Evolutionary conservation across 1,140 invertebrate genomes (phyloP), one percentile per base, ranked within the genome.

Genomic region (Bombus balteatus): DNA sequence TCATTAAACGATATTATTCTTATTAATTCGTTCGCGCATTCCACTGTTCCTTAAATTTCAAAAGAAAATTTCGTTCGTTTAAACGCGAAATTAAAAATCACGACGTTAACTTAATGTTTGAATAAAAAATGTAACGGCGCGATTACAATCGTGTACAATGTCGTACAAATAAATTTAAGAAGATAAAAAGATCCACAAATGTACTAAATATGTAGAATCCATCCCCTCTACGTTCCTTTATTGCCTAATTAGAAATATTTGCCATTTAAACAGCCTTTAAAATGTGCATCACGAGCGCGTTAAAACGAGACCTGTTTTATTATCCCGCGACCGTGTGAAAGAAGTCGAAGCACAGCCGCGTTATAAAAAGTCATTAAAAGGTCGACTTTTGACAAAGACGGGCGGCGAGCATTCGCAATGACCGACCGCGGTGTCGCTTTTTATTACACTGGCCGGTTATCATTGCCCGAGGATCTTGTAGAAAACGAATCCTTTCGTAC

Each of bases 361-460:
- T 86, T 65, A 71, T 65, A 53, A 68, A 65, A 53, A 22, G n/a
- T 53, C 73, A 81, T 84, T 83, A 70, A 83, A 79, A 83, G 80
- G 72, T 83, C 83, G 72, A 80, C 71, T 82, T 89, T 89, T 87
- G 86, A 87, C 59, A 47, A 75, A 83, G 59, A 65, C 88, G 18
- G 78, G 37, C n/a, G 5, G 25, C 34, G 9, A 9, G 22, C 62
- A 83, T 78, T 73, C 79, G 84, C 84, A 77, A 87, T 73, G 76
- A 73, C 59, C 73, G 72, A 73, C 78, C 81, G 70, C 72, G 59
- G 41, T 59, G 87, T 85, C 76, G 66, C 88, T 81, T 87, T 88
- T 89, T 89, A 87, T 85, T 88, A 90, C 89, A 89, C 91, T 88
- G 91, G 87, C 79, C 85, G 87, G 90, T 92, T 93, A 93, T 93